Evolutionary conservation across 2,888 invertebrate genomes (phyloP).

Genomic region (Lasioglossum oenotherae): DNA sequence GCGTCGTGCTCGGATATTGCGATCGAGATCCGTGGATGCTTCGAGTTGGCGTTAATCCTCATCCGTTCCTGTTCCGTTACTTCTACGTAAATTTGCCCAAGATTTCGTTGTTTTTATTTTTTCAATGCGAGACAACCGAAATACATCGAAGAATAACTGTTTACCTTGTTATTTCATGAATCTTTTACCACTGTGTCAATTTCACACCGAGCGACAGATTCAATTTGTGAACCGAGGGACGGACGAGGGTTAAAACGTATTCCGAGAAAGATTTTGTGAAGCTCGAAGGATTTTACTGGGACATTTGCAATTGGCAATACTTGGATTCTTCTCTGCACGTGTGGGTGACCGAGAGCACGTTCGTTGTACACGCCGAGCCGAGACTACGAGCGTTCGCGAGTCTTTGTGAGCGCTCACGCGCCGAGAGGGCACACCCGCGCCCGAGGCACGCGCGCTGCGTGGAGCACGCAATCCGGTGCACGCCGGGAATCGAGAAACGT

Average conservation of each 20-base stretch:
- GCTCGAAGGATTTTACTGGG: not conserved
- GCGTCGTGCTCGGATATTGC: not conserved
- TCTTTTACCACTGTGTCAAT: too few species aligned
- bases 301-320: slow-evolving; percentile 7
- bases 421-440: slow-evolving; percentile 75
- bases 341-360: slow-evolving; percentile 59
- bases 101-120: too few species aligned
- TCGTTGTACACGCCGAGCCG: not conserved
- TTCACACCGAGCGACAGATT: too few species aligned
- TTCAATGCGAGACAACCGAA: too few species aligned
- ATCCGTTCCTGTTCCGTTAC: too few species aligned
- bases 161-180: too few species aligned
- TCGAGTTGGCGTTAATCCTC: not conserved
- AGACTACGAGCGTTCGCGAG: slow-evolving; percentile 5
- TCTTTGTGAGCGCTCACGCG: slow-evolving; percentile 65
- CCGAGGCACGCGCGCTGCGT: slow-evolving; percentile 68
- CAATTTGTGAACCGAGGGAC: too few species aligned
- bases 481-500: slow-evolving; percentile 55
- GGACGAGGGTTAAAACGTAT: too few species aligned
- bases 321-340: slow-evolving; percentile 33
- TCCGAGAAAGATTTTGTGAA: not conserved
- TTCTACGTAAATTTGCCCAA: too few species aligned
- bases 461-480: slow-evolving; percentile 61
- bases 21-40: not conserved
- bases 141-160: too few species aligned